These are phyloP conservation scores for Brachypalpus laphriformis DNA, from an alignment of 2,888 invertebrate species.

Conservation along the genomic window DNA sequence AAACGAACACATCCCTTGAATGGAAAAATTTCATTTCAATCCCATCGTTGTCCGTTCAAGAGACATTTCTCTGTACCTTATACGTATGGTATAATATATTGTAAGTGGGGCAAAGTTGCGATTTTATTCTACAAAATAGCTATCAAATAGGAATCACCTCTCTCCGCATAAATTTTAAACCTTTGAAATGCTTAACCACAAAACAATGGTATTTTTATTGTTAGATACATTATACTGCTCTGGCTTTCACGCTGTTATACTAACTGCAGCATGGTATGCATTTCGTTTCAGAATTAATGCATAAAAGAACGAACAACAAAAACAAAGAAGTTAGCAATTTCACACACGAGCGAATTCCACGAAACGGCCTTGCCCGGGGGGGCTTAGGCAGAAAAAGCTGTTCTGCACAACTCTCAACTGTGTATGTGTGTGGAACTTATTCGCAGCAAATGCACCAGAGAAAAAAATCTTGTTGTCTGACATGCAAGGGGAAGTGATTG, in stretches of 20 bases:
- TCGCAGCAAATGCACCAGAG: conserved; percentile 22
- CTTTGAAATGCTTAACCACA: neutral
- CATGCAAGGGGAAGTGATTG: conserved; percentile 45
- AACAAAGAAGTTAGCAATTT: conserved; percentile 39
- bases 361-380: conserved; percentile 58
- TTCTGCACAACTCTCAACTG: neutral
- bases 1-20: too few relatives aligned
- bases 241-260: neutral
- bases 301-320: neutral
- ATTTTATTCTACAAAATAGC: too few relatives aligned
- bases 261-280: conserved; percentile 5
- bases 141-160: too few relatives aligned
- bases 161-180: neutral
- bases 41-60: too few relatives aligned
- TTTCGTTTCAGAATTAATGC: conserved; percentile 23
- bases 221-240: neutral
- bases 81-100: too few relatives aligned
- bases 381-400: conserved; percentile 19
- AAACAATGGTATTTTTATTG: neutral
- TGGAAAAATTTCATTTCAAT: too few relatives aligned
- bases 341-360: conserved; percentile 61
- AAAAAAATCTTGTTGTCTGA: neutral
- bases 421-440: conserved; percentile 28
- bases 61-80: too few relatives aligned
- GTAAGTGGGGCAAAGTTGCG: too few relatives aligned